Base-by-base conservation (phyloP, 2,888 invertebrate species). In the Harpagoxenus sublaevis region DNA sequence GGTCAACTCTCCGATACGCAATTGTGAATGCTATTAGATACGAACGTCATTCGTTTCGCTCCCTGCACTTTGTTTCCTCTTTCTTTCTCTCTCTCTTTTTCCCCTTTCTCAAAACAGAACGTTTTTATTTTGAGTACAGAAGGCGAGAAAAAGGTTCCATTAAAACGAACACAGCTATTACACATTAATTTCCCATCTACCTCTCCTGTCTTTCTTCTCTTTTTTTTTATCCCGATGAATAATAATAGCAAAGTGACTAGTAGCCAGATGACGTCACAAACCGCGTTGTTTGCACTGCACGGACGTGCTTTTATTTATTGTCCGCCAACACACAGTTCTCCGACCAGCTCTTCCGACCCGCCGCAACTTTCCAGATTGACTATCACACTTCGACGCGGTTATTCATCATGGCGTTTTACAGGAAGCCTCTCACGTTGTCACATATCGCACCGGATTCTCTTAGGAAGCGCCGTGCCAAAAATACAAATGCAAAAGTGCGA, bases 271-370 rank as follows among this genome's bases (percentile, higher is more conserved):
- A 73, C 73, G 73, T 81, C 81, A 81, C 55, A 1, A 12, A 51
- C 23, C 75, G 15, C 39, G 45, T 55, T 42, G 77, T 42, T 66
- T 68, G 53, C 53, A 65, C 35, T 68, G 66, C 53, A 65, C 35
- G 45, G 65, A 31, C 53, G 18, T n/a, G 31, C 31, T 68, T 68
- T 78, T 82, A 75, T 82, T 63, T 74, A 63, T 63, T 55, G 53
- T 60, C 31, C 53, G 18, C 42, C 63, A 39, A 4, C 4, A 78
- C 42, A 23, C 66, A 53, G 6, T 39, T 39, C 18, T 53, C 51
- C 39, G 28, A 51, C 15, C 15, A 39, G 39, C 51, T 82, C 51
- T 53, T 62, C 9, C 45, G 53, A 51, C 35, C 28, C 51, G 31
- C 15, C 39, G 60, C 60, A 57, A 35, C 71, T 68, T 71, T 71